A percentile compares a stretch with the other conserved stretches of the same genome.
phyloP scores from a whole-genome alignment of 2,888 invertebrate species.

The Macrostomum cliftonense region DNA sequence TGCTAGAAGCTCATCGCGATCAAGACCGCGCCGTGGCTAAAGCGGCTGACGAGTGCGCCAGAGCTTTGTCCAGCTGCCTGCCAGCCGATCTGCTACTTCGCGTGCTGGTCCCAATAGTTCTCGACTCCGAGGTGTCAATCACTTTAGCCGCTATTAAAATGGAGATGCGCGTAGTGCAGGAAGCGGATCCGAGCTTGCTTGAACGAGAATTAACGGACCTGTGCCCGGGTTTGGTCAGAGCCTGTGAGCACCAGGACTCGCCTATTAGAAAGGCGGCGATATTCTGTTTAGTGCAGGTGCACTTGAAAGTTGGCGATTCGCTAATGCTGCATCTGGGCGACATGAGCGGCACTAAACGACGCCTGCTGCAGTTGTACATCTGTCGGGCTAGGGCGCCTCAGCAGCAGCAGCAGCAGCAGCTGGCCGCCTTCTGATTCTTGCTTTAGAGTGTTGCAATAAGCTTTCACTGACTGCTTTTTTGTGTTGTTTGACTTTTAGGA shows the following conservation, averaged over 20 bases:
- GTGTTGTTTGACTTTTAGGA: too few relatives aligned
- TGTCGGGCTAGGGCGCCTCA: too few relatives aligned
- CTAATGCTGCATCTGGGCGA: constrained; percentile 58
- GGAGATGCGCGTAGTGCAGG: constrained; percentile 51
- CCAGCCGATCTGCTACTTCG: constrained; percentile 59
- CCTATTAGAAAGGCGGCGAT: constrained; percentile 84
- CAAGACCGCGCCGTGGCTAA: constrained; percentile 39
- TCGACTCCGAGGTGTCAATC: constrained; percentile 62
- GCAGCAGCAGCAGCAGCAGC: too few relatives aligned
- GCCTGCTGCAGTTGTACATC: too few relatives aligned
- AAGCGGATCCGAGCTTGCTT: constrained; percentile 52
- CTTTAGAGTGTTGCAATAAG: too few relatives aligned
- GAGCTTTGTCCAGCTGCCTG: constrained; percentile 56
- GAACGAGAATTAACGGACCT: constrained; percentile 52
- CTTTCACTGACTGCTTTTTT: too few relatives aligned
- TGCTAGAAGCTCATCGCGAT: constrained; percentile 62
- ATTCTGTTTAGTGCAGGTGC: constrained; percentile 86
- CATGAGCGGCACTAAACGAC: constrained; percentile 61
- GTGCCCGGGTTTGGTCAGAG: constrained; percentile 70
- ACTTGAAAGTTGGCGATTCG: constrained; percentile 62
- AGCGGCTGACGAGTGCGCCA: constrained; percentile 64
- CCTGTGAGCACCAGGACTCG: constrained; percentile 74
- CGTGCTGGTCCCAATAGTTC: constrained; percentile 60
- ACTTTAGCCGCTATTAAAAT: constrained; percentile 80
- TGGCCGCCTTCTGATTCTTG: too few relatives aligned